phyloP scores from a whole-genome alignment of 1,140 invertebrate genomes.

The Protaetia brevitarsis region DNA sequence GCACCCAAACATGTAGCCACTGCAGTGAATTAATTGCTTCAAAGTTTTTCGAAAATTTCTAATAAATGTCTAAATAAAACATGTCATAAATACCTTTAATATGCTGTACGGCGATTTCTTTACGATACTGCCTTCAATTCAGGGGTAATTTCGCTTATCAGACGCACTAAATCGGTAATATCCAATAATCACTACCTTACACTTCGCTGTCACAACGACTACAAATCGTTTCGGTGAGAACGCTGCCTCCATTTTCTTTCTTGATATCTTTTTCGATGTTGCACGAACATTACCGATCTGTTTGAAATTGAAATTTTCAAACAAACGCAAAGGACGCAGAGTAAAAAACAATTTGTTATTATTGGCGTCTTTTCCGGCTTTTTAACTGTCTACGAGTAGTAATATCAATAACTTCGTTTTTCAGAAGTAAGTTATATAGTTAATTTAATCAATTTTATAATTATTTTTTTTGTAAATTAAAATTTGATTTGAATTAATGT shows the following conservation, averaged over 20 bases:
- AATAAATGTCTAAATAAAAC: constrained; percentile 11
- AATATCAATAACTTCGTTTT: no score
- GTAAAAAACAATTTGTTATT: not conserved
- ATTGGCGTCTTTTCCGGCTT: not conserved
- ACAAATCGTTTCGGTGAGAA: constrained; percentile 38
- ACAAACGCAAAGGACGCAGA: not conserved
- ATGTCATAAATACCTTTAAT: constrained; percentile 12
- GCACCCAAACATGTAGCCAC: constrained; percentile 35
- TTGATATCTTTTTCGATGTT: constrained; percentile 28
- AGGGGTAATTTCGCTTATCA: not conserved
- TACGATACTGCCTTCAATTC: constrained; percentile 15
- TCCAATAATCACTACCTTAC: constrained; percentile 12
- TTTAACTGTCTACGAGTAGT: not conserved
- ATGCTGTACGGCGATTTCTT: not conserved
- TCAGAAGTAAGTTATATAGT: no score
- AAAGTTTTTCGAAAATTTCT: constrained; percentile 28
- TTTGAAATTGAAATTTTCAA: not conserved
- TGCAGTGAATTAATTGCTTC: constrained; percentile 31
- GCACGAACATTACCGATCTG: constrained; percentile 20
- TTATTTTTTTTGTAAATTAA: no score
- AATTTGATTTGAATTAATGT: no score
- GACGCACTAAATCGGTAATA: not conserved
- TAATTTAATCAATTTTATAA: no score
- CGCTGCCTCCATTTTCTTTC: constrained; percentile 37
- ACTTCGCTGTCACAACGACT: constrained; percentile 30